Evolutionary conservation across 2,888 invertebrate species (phyloP).

Genomic region (Thyatira batis): DNA sequence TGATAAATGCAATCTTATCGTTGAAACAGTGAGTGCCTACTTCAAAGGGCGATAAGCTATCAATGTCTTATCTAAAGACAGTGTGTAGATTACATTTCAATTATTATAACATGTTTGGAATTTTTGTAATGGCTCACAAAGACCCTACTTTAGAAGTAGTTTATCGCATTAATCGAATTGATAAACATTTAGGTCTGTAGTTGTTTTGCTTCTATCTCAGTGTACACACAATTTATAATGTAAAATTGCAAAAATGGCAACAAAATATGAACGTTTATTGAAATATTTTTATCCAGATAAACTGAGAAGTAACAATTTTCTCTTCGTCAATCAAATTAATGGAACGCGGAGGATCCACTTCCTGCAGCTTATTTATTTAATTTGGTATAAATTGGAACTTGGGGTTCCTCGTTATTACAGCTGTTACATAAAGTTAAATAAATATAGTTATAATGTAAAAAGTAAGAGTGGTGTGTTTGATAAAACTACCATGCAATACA

Average conservation of each 20-base stretch:
- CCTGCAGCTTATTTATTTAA: not conserved
- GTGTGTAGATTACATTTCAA: not conserved
- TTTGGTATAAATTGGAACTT: not conserved
- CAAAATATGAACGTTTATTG: no score
- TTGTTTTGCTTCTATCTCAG: not conserved
- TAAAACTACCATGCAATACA: no score
- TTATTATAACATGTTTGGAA: not conserved
- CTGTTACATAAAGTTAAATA: no score
- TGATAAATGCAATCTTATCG: conserved; percentile 3
- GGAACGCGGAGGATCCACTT: not conserved
- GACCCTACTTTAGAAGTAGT: not conserved
- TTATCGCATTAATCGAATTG: not conserved
- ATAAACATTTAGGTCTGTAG: not conserved
- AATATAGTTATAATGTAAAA: no score
- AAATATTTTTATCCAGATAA: not conserved
- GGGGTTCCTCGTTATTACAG: not conserved
- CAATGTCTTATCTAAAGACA: not conserved
- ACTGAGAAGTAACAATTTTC: not conserved
- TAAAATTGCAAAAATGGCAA: not conserved
- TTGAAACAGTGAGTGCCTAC: not conserved
- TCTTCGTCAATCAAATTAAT: not conserved
- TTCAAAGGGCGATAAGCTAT: conserved; percentile 1
- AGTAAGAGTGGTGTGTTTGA: no score
- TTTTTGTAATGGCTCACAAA: not conserved
- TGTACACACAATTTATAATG: no score